Evolutionary conservation across 2,113 vertebrate species (phyloP).

Genomic region (Piprites chloris): DNA sequence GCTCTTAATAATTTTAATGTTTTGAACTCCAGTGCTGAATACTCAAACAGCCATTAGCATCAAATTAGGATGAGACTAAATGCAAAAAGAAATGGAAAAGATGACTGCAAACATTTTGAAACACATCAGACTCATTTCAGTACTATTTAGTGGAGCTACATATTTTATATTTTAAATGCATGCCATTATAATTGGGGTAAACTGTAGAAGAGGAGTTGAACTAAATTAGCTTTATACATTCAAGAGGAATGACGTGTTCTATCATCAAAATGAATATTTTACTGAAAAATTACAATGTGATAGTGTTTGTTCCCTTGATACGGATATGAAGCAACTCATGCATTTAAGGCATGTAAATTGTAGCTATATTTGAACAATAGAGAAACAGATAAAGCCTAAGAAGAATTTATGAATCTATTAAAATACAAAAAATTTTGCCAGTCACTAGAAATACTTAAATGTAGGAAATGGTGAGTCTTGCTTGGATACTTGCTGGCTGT

Average conservation of each 20-base stretch:
- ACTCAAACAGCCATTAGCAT: background rate
- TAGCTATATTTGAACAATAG: background rate
- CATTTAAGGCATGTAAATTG: background rate
- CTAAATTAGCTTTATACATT: background rate
- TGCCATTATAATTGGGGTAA: background rate
- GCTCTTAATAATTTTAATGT: background rate
- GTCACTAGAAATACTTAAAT: background rate
- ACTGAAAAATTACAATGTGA: background rate
- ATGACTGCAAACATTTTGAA: background rate
- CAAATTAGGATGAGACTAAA: background rate
- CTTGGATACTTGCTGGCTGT: background rate
- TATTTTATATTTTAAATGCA: background rate
- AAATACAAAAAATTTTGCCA: background rate
- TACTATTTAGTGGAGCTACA: background rate
- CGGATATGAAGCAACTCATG: background rate
- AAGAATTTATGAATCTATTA: background rate
- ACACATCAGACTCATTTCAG: background rate
- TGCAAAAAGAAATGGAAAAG: conserved; percentile 34
- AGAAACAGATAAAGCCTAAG: background rate
- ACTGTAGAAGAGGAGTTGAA: background rate
- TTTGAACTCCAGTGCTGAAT: conserved; percentile 11
- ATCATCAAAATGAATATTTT: background rate
- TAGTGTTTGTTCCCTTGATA: background rate
- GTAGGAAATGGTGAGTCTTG: background rate
- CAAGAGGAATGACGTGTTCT: background rate